A percentile compares a stretch with the other conserved stretches of the same genome.
These are phyloP conservation scores for Lithophane socia DNA, from an alignment of 2,888 invertebrate species.

Conservation along the genomic window DNA sequence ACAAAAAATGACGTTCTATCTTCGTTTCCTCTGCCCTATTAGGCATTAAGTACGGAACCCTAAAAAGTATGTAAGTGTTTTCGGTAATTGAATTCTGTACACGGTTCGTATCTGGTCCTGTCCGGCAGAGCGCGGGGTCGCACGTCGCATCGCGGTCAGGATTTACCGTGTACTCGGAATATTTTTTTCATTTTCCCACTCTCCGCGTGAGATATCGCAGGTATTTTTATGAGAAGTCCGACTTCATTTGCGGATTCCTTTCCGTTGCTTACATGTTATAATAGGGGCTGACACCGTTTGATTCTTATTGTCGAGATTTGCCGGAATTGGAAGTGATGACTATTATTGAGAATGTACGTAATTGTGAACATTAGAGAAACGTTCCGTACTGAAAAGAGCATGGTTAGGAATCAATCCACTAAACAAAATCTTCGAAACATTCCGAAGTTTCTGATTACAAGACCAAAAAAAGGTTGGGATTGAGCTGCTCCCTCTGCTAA, in stretches of 20 bases:
- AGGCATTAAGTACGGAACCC: constrained; percentile 66
- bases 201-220: constrained; percentile 77
- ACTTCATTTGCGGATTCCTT: constrained; percentile 77
- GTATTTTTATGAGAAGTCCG: constrained; percentile 81
- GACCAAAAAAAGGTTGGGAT: too few relatives aligned
- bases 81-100: constrained; percentile 86
- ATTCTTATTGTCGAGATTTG: background rate
- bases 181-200: constrained; percentile 83
- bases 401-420: background rate
- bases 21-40: background rate
- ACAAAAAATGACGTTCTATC: background rate
- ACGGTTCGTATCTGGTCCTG: constrained; percentile 76
- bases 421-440: too few relatives aligned
- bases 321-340: background rate
- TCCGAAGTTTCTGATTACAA: background rate
- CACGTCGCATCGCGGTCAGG: constrained; percentile 83
- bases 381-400: background rate
- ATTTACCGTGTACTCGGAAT: constrained; percentile 85
- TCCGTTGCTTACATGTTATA: constrained; percentile 52
- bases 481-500: too few relatives aligned
- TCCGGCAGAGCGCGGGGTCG: constrained; percentile 74
- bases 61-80: constrained; percentile 76
- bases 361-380: background rate
- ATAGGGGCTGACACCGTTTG: constrained; percentile 5
- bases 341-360: background rate